phyloP scores from a whole-genome alignment of 1,140 invertebrate genomes.

The Aphelenchoides besseyi region DNA sequence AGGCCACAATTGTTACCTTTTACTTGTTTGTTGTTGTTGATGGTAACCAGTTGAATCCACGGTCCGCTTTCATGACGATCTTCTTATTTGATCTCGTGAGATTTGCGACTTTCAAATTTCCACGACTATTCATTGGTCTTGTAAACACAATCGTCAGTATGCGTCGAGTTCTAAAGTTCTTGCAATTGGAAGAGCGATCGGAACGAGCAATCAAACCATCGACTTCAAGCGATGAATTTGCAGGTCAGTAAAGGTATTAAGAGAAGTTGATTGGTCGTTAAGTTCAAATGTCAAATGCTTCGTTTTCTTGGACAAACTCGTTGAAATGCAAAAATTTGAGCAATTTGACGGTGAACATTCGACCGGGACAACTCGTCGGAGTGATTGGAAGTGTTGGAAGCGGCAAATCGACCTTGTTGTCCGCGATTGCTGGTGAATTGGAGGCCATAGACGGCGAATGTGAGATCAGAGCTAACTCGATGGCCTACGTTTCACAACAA shows the following conservation, averaged over 20 bases:
- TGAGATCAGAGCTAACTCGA: background rate
- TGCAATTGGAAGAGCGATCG: background rate
- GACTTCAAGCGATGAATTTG: background rate
- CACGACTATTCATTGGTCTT: slow-evolving; percentile 24
- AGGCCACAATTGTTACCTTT: slow-evolving; percentile 36
- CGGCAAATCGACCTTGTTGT: slow-evolving; percentile 30
- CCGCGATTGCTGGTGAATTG: slow-evolving; percentile 24
- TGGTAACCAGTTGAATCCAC: slow-evolving; percentile 66
- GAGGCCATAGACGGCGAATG: background rate
- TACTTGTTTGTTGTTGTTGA: slow-evolving; percentile 40
- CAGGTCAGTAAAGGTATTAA: background rate
- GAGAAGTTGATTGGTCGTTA: background rate
- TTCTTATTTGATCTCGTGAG: slow-evolving; percentile 69
- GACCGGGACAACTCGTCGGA: slow-evolving; percentile 22
- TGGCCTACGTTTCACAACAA: slow-evolving; percentile 24
- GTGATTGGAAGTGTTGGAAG: slow-evolving; percentile 27
- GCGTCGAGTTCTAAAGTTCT: slow-evolving; percentile 30
- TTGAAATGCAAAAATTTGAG: background rate
- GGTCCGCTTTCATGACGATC: slow-evolving; percentile 70
- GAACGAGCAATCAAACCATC: background rate
- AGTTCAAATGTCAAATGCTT: slow-evolving; percentile 25
- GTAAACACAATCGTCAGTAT: slow-evolving; percentile 33
- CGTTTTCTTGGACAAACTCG: background rate
- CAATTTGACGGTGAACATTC: background rate
- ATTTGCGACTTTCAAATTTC: slow-evolving; percentile 41